Base-by-base conservation (phyloP, 1,140 invertebrate genomes). In the Pseudachorutes palmiensis region DNA sequence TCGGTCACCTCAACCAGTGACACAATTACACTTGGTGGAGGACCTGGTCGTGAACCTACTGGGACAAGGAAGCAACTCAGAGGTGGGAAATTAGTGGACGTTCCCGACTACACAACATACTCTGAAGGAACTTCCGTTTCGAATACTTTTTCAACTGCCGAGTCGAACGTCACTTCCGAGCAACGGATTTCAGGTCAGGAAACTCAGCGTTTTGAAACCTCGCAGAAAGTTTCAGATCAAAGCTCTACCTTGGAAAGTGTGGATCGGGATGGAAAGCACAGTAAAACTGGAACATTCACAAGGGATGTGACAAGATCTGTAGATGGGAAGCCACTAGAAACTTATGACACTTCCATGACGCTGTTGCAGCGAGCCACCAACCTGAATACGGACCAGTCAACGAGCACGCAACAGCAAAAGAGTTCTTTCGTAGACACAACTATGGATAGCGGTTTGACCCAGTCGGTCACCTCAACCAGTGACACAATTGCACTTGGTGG, bases 31-130 rank as follows among this genome's bases (percentile, higher is more conserved):
- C n/a, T n/a, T n/a, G n/a, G n/a, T n/a, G n/a, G n/a, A n/a, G n/a
- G n/a, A n/a, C n/a, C n/a, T n/a, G n/a, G n/a, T n/a, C n/a, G n/a
- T n/a, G n/a, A n/a, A n/a, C n/a, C n/a, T 41, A 58, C 55, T 5
- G 24, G 24, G 22, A 58, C n/a, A 24, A 58, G 55, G 55, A 58
- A 58, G 22, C 55, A 58, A 22, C 65, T 72, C 0, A 24, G 66
- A 5, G 71, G 71, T 28, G 71, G 71, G 22, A 72, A 72, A 65
- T 24, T 67, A 24, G 71, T 68, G 3, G 45, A 14, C 5, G 30
- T 65, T 31, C 64, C 64, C 9, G 36, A n/a, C n/a, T n/a, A 41
- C 19, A 41, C 36, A 41, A 41, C 5, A 9, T 41, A 9, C 19
- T 19, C 36, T 41, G 36, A 41, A 19, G 19, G 19, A 41, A 9